phyloP scores from a whole-genome alignment of 1,140 invertebrate genomes.

The Drosophila rufa region DNA sequence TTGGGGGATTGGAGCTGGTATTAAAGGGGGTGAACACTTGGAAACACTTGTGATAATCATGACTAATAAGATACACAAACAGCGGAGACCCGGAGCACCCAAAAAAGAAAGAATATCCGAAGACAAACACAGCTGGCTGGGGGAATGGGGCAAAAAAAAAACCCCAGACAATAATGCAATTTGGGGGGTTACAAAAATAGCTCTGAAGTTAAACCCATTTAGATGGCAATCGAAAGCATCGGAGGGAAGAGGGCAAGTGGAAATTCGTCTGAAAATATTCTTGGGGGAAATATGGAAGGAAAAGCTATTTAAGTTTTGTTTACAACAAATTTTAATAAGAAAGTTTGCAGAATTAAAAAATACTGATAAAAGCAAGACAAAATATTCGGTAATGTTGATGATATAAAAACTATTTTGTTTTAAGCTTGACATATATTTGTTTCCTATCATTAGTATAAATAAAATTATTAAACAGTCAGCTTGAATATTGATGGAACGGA shows the following conservation, averaged over 20 bases:
- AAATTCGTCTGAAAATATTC: background rate
- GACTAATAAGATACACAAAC: slow-evolving; percentile 79
- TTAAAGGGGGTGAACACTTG: slow-evolving; percentile 53
- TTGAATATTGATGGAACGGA: no score
- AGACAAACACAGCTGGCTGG: slow-evolving; percentile 53
- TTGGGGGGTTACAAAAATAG: slow-evolving; percentile 38
- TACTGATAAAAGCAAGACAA: no score
- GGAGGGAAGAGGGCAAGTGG: slow-evolving; percentile 7
- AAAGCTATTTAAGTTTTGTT: background rate
- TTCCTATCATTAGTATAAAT: no score
- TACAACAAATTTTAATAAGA: no score
- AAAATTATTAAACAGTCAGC: no score
- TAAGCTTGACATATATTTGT: background rate
- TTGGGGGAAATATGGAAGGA: background rate
- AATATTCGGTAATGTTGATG: background rate
- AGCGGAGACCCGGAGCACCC: slow-evolving; percentile 20
- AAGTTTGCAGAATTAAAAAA: no score
- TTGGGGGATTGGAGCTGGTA: background rate
- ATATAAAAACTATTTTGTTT: background rate
- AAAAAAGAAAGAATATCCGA: slow-evolving; percentile 34
- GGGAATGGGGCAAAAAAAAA: slow-evolving; percentile 7
- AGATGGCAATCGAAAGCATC: slow-evolving; percentile 9
- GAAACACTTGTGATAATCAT: slow-evolving; percentile 81
- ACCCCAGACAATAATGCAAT: slow-evolving; percentile 42
- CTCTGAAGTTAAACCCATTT: slow-evolving; percentile 13